Evolutionary conservation across 2,888 invertebrate species (phyloP).

Genomic region (Laothoe populi): DNA sequence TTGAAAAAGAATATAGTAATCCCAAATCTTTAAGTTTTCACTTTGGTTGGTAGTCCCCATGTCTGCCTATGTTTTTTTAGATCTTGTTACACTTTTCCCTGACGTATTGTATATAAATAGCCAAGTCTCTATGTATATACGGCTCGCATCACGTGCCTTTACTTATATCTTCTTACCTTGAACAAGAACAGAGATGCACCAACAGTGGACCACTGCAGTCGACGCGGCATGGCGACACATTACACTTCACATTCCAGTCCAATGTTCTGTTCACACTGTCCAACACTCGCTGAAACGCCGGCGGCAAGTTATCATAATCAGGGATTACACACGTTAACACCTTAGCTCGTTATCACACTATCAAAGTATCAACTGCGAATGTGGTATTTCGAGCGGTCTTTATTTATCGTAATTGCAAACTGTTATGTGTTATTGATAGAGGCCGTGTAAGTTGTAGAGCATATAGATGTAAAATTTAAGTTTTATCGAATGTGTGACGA

Average conservation of each 20-base stretch:
- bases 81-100: no score
- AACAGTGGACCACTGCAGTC: conserved; percentile 4
- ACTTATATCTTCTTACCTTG: conserved; percentile 14
- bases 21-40: no score
- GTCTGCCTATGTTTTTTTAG: no score
- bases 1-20: no score
- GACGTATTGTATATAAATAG: no score
- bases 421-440: background rate
- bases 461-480: background rate
- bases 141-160: no score
- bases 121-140: no score
- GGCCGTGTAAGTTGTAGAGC: background rate
- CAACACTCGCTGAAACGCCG: background rate
- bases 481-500: background rate
- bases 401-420: conserved; percentile 7
- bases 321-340: conserved; percentile 26
- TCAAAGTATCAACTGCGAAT: background rate
- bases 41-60: no score
- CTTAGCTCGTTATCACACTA: conserved; percentile 1
- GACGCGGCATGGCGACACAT: background rate
- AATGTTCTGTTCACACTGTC: background rate
- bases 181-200: conserved; percentile 23
- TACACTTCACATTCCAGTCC: conserved; percentile 2
- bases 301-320: conserved; percentile 26
- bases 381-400: background rate